Evolutionary conservation across 2,113 vertebrate species (phyloP), one percentile per base, ranked within the genome.

Genomic region (Amphiprion percula): DNA sequence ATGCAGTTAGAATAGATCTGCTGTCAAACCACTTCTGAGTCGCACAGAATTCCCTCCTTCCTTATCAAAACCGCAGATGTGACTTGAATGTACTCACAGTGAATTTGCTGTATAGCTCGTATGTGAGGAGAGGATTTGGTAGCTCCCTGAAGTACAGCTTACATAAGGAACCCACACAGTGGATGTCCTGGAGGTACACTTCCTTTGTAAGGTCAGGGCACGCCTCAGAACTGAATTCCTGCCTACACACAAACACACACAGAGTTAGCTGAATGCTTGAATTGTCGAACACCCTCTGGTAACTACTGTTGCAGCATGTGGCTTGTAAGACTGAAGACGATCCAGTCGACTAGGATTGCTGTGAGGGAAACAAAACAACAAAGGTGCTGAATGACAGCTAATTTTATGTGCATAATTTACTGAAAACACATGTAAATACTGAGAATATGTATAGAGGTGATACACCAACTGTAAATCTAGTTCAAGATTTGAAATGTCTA

Each of bases 131-230:
- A 23, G 98, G 98, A 91, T 97, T 98, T 87, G 98, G 98, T 21
- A 99, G 95, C 75, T 99, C 98, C 88, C 98, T 95, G 94, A 99
- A 99, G 93, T 99, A 99, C 61, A 99, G 95, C 91, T 99, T 99
- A 93, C 98, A 99, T 84, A 99, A 96, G 0, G 98, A 99, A 72
- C 98, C 97, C 91, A 99, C 98, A 8, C 98, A 99, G 95, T 99
- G 98, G 93, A 99, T 99, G 92, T 99, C 98, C 95, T 99, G 98
- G 74, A 98, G 97, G 93, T 98, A 99, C 90, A 99, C 96, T 95
- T 99, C 98, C 90, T 95, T 96, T 56, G 97, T 99, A 88, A 99
- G 95, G 91, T 99, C 97, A 67, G 98, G 97, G 90, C 96, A 96
- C 90, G 96, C 96, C 89, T 99, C 97, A 24, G 96, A 96, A 90